A percentile compares a stretch with the other conserved stretches of the same genome.
Evolutionary conservation across 2,113 vertebrate species (phyloP).

Genomic region (Vanacampus margaritifer): DNA sequence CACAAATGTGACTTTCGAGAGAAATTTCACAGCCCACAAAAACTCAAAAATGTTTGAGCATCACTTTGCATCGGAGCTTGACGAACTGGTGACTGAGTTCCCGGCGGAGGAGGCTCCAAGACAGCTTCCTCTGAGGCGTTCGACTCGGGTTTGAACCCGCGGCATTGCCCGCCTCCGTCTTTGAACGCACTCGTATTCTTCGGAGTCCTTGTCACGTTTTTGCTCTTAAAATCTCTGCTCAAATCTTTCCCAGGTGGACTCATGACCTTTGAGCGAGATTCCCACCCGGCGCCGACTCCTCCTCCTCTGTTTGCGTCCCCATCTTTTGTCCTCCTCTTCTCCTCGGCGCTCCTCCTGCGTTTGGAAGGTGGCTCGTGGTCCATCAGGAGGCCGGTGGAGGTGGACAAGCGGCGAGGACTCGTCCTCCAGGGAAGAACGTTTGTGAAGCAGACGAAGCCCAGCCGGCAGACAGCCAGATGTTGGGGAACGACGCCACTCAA

Average conservation of each 20-base stretch:
- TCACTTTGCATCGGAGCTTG: not conserved
- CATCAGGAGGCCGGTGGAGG: constrained; percentile 78
- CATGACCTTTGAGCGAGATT: not conserved
- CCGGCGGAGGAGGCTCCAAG: not conserved
- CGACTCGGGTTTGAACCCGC: not conserved
- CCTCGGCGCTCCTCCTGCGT: constrained; percentile 69
- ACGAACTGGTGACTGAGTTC: not conserved
- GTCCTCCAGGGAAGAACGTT: constrained; percentile 23
- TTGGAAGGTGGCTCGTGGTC: constrained; percentile 78
- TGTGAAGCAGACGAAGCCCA: not conserved
- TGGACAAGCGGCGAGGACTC: constrained; percentile 47
- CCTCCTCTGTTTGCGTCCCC: constrained; percentile 4
- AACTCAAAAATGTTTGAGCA: no score
- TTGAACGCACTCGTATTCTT: not conserved
- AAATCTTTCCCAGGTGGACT: not conserved
- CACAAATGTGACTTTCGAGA: no score
- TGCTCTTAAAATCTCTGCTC: constrained; percentile 2
- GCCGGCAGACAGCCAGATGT: constrained; percentile 1
- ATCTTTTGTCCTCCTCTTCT: constrained; percentile 43
- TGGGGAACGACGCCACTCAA: constrained; percentile 56
- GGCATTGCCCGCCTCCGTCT: not conserved
- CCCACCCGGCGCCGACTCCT: not conserved
- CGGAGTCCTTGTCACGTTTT: constrained; percentile 9
- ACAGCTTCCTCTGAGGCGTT: constrained; percentile 2
- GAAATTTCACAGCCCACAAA: no score